Evolutionary conservation across 2,888 invertebrate genomes (phyloP).

Genomic region (Xanthorhoe spadicearia): DNA sequence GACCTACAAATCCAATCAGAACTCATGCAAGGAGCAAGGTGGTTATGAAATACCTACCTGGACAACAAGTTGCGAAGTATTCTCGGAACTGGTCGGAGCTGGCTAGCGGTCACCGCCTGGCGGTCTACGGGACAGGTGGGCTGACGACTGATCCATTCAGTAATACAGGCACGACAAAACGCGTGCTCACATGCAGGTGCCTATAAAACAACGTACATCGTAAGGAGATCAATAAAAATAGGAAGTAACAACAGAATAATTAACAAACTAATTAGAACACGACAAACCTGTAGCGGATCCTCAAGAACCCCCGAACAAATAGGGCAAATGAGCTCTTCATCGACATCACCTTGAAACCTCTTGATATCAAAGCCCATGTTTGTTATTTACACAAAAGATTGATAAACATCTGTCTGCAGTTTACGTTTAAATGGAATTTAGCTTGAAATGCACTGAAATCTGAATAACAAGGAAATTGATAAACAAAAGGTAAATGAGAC

Average conservation of each 20-base stretch:
- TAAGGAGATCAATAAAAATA: conserved; percentile 12
- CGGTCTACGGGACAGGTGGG: conserved; percentile 98
- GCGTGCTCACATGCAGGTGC: conserved; percentile 98
- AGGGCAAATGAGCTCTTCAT: conserved; percentile 98
- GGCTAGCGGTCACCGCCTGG: conserved; percentile 94
- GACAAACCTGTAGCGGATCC: conserved; percentile 95
- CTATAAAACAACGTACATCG: conserved; percentile 72
- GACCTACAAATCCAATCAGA: conserved; percentile 52
- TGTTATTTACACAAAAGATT: conserved; percentile 55
- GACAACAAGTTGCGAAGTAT: conserved; percentile 96
- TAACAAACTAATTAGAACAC: conserved; percentile 15
- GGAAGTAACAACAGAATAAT: conserved; percentile 2
- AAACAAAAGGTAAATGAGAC: conserved; percentile 28
- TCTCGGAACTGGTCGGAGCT: conserved; percentile 95
- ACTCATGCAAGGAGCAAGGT: conserved; percentile 37
- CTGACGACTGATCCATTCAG: conserved; percentile 97
- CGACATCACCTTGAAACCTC: conserved; percentile 97
- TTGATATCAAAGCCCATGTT: conserved; percentile 97
- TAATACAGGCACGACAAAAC: conserved; percentile 96
- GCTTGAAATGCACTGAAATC: conserved; percentile 40
- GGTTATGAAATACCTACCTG: conserved; percentile 87
- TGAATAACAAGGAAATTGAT: conserved; percentile 53
- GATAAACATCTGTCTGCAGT: conserved; percentile 57
- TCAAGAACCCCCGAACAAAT: conserved; percentile 98
- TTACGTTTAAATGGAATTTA: conserved; percentile 40